Conservation (phyloP, 2,113 vertebrate genomes). For the Grallaria varia region DNA sequence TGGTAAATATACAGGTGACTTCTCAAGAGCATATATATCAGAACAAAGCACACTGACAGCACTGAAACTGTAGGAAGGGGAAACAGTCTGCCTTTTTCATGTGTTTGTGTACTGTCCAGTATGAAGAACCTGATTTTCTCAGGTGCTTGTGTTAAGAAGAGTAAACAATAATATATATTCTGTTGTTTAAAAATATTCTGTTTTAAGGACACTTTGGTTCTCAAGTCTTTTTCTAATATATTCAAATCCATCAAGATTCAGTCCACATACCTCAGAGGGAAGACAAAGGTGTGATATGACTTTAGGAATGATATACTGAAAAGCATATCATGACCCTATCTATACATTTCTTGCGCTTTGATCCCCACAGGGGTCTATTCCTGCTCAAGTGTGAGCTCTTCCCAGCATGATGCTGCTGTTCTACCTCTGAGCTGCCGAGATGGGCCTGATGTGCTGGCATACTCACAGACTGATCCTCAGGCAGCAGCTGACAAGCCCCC, state of each 20-base stretch:
- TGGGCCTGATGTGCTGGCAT: not conserved
- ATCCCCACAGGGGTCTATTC: not conserved
- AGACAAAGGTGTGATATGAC: not conserved
- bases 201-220: not conserved
- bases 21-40: not conserved
- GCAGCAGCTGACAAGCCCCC: slow-evolving; percentile 51
- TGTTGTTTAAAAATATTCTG: not conserved
- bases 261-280: not conserved
- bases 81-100: not conserved
- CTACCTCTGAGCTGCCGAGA: not conserved
- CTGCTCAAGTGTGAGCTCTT: not conserved
- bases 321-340: not conserved
- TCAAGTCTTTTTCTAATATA: not conserved
- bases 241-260: not conserved
- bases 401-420: not conserved
- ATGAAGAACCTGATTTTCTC: not conserved
- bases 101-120: not conserved
- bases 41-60: not conserved
- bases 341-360: not conserved
- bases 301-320: not conserved
- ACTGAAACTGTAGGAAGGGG: not conserved
- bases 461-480: slow-evolving; percentile 63
- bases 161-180: not conserved
- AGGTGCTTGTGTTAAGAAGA: not conserved
- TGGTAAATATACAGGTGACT: not conserved